Percentiles rank a stretch among this genome's conserved stretches.
Evolutionary conservation across 2,113 vertebrate species (phyloP).

Genomic region (Melanerpes formicivorus): DNA sequence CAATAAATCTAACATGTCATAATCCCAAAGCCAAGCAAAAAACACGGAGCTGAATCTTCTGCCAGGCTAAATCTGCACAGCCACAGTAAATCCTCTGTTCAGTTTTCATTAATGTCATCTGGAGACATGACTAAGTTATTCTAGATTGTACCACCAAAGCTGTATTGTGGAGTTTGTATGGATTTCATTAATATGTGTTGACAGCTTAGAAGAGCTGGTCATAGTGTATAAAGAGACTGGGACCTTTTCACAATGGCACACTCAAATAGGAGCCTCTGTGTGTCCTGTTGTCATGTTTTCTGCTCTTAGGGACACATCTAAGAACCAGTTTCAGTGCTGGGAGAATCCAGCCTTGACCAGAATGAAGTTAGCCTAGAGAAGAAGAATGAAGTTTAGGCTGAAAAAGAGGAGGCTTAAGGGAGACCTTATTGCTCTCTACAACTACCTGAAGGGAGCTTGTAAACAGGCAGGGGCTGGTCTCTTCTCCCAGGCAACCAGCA

Average conservation of each 20-base stretch:
- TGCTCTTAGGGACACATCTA: background rate
- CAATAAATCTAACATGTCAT: constrained; percentile 31
- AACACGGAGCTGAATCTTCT: background rate
- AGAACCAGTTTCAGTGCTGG: background rate
- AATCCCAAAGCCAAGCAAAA: background rate
- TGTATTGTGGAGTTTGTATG: background rate
- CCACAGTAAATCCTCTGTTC: background rate
- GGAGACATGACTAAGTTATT: background rate
- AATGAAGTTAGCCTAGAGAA: background rate
- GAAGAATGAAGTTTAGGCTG: too few species aligned
- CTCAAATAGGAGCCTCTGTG: background rate
- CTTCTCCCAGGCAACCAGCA: too few species aligned
- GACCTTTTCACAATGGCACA: background rate
- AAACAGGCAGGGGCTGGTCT: too few species aligned
- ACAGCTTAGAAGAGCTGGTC: background rate
- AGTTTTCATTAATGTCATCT: background rate
- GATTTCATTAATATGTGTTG: background rate
- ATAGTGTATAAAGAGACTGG: background rate
- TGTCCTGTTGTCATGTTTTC: background rate
- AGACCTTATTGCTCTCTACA: too few species aligned
- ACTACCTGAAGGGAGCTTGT: too few species aligned
- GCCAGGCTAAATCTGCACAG: background rate
- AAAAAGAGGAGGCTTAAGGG: too few species aligned
- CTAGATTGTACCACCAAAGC: background rate
- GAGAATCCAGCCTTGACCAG: background rate